phyloP scores from a whole-genome alignment of 2,888 invertebrate species.

The Habroteleia sp. region DNA sequence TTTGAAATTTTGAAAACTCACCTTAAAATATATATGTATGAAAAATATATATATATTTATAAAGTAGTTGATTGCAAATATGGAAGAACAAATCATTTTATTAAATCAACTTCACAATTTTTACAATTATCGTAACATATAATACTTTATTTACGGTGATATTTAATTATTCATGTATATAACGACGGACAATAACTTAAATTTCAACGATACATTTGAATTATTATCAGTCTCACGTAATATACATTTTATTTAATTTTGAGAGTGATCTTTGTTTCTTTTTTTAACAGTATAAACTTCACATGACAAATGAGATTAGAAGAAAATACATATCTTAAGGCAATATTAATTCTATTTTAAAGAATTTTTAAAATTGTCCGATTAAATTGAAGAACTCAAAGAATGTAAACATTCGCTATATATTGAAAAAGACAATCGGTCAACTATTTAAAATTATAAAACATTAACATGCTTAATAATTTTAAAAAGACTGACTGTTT shows the following conservation, averaged over 20 bases:
- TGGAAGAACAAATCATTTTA: constrained; percentile 58
- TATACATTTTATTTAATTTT: constrained; percentile 28
- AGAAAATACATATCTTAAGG: constrained; percentile 17
- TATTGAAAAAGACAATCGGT: constrained; percentile 20
- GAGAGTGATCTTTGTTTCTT: constrained; percentile 4
- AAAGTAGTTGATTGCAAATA: too few species aligned
- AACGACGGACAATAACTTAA: constrained; percentile 42
- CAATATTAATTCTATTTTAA: constrained; percentile 14
- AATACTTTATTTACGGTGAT: constrained; percentile 52
- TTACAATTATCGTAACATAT: constrained; percentile 56
- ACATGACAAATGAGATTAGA: constrained; percentile 5
- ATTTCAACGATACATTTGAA: constrained; percentile 32
- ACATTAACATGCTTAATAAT: constrained; percentile 20
- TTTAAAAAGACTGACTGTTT: constrained; percentile 26
- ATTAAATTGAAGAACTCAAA: constrained; percentile 28
- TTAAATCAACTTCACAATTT: constrained; percentile 51
- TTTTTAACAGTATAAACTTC: not conserved
- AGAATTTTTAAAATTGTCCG: constrained; percentile 28
- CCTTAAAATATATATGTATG: not conserved
- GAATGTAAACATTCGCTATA: constrained; percentile 14
- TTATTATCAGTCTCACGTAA: constrained; percentile 33
- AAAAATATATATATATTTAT: too few species aligned
- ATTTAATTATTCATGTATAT: constrained; percentile 12
- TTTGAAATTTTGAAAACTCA: too few species aligned
- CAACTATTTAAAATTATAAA: constrained; percentile 20